phyloP scores from a whole-genome alignment of 1,140 invertebrate species.

The Choristoneura fumiferana region DNA sequence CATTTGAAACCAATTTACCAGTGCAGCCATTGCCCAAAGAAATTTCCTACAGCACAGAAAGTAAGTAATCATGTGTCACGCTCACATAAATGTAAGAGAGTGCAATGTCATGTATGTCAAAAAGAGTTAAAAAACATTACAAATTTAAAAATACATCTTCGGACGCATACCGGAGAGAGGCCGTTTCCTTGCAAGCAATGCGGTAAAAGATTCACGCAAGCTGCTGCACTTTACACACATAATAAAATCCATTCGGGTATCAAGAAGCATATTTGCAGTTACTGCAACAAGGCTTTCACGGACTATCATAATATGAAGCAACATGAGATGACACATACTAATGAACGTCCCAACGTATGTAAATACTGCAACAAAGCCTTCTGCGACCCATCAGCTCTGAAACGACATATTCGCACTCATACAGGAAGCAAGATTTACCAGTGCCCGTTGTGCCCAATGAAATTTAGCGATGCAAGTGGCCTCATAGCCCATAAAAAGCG shows the following conservation, averaged over 20 bases:
- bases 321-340: slow-evolving; percentile 83
- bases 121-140: slow-evolving; percentile 50
- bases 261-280: slow-evolving; percentile 23
- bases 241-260: slow-evolving; percentile 75
- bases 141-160: slow-evolving; percentile 45
- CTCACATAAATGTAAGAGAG: too few species aligned
- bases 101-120: slow-evolving; percentile 34
- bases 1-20: too few species aligned
- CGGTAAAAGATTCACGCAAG: slow-evolving; percentile 36
- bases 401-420: slow-evolving; percentile 27
- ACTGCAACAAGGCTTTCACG: slow-evolving; percentile 28
- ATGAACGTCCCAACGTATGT: slow-evolving; percentile 58
- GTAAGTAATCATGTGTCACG: too few species aligned
- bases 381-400: slow-evolving; percentile 20
- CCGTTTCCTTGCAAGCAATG: slow-evolving; percentile 53
- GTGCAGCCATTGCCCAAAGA: too few species aligned
- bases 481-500: slow-evolving; percentile 13
- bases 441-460: slow-evolving; percentile 27
- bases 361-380: slow-evolving; percentile 30
- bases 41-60: too few species aligned
- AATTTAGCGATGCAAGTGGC: slow-evolving; percentile 25
- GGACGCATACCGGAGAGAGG: slow-evolving; percentile 43
- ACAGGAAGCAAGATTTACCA: slow-evolving; percentile 23
- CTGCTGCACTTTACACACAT: slow-evolving; percentile 51
- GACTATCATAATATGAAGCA: slow-evolving; percentile 30